Base-by-base conservation (phyloP, 2,113 vertebrate genomes). In the Vulpes lagopus region DNA sequence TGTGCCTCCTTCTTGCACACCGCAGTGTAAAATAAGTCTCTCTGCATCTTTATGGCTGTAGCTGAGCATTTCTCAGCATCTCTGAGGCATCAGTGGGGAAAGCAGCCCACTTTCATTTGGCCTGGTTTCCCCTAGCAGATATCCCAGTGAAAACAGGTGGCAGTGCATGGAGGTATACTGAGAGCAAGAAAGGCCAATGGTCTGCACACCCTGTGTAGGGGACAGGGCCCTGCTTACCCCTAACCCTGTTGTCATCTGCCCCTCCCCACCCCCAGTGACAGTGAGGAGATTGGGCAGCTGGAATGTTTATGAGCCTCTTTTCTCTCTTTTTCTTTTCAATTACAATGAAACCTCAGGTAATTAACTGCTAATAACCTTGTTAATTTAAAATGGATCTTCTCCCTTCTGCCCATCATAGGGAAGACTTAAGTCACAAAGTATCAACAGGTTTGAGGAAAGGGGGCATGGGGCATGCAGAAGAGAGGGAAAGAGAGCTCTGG, bases 361-460 rank as follows among this genome's bases (percentile, higher is more conserved):
- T 98, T 96, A 98, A 98, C 97, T 98, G 98, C 98, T 98, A 98
- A 98, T 98, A 98, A 98, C 97, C 97, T 98, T 98, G 98, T 98
- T 98, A 97, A 98, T 98, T 98, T 98, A 96, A 98, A 98, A 98
- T 97, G 98, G 97, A 98, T 98, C 96, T 97, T 98, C 97, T 98
- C 97, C 97, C 97, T 98, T 97, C 97, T 97, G 97, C 98, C 98
- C 98, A 95, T 97, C 96, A 96, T 95, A 83, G 97, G 98, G 98
- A 98, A 98, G 98, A 98, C 98, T 98, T 97, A 97, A 97, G 98
- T 55, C 27, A 73, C 60, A 57, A 14, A 64, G 38, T 55, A 11
- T 43, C 49, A 71, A 32, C 5, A 73, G 5, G n/a, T 55, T 62
- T 74, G 51, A 78, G 65, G 60, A 57, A 22, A 38, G 80, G 20